phyloP scores from a whole-genome alignment of 1,140 invertebrate genomes.

The Drosophila melanica region DNA sequence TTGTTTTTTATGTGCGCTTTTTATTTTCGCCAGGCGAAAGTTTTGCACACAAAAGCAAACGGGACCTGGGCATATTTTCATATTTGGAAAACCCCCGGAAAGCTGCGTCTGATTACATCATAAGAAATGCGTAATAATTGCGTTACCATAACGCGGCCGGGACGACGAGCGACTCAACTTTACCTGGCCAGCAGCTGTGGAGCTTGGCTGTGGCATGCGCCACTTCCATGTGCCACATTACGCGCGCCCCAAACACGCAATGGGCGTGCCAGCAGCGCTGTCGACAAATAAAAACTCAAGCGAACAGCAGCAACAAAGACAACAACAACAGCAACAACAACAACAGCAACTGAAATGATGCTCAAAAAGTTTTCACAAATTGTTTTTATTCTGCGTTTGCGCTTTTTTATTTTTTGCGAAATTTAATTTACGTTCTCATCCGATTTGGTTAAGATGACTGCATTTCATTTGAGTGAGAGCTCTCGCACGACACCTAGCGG shows the following conservation, averaged over 20 bases:
- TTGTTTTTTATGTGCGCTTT: not conserved
- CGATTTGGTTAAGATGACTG: slow-evolving; percentile 6
- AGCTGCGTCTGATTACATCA: slow-evolving; percentile 82
- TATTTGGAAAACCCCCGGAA: slow-evolving; percentile 56
- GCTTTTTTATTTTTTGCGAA: slow-evolving; percentile 13
- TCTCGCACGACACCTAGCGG: slow-evolving; percentile 3
- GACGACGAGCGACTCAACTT: slow-evolving; percentile 1
- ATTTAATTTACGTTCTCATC: slow-evolving; percentile 51
- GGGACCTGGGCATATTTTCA: slow-evolving; percentile 65
- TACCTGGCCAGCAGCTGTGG: slow-evolving; percentile 27
- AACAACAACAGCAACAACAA: slow-evolving; percentile 32
- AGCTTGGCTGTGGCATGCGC: not conserved
- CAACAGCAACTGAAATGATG: slow-evolving; percentile 27
- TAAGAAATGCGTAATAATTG: slow-evolving; percentile 83
- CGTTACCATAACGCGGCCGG: slow-evolving; percentile 70
- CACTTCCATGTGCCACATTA: slow-evolving; percentile 10
- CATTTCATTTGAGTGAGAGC: not conserved
- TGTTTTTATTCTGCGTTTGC: slow-evolving; percentile 33
- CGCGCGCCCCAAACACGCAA: slow-evolving; percentile 29
- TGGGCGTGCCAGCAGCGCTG: slow-evolving; percentile 27
- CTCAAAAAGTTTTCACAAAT: slow-evolving; percentile 47
- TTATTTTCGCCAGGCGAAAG: slow-evolving; percentile 32
- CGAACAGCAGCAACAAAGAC: slow-evolving; percentile 17
- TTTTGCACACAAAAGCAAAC: slow-evolving; percentile 53
- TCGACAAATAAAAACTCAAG: slow-evolving; percentile 37